Evolutionary conservation across 2,888 invertebrate genomes (phyloP).

Genomic region (Agonopterix arenella): DNA sequence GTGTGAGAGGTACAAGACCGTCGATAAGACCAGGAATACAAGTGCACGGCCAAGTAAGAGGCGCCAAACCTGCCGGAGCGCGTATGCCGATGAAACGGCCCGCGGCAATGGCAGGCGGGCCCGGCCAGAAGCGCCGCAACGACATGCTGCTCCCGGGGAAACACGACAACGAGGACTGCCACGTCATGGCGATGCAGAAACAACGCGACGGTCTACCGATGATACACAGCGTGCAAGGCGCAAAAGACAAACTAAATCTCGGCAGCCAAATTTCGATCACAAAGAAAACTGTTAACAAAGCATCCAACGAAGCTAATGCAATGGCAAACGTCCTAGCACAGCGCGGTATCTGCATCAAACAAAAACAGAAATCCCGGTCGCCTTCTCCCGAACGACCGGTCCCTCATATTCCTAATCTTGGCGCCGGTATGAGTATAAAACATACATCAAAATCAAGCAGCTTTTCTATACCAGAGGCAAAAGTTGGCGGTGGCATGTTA

Average conservation of each 20-base stretch:
- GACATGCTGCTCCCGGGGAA: slow-evolving; percentile 82
- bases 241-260: slow-evolving; percentile 78
- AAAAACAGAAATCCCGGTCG: slow-evolving; percentile 74
- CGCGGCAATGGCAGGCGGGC: slow-evolving; percentile 32
- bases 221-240: slow-evolving; percentile 85
- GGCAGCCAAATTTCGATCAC: slow-evolving; percentile 86
- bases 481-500: slow-evolving; percentile 55
- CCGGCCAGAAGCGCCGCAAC: slow-evolving; percentile 68
- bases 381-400: slow-evolving; percentile 61
- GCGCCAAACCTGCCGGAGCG: slow-evolving; percentile 35
- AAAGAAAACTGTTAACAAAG: slow-evolving; percentile 78
- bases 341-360: slow-evolving; percentile 86
- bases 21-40: slow-evolving; percentile 59
- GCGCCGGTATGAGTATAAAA: slow-evolving; percentile 72
- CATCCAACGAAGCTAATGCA: slow-evolving; percentile 85
- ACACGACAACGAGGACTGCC: slow-evolving; percentile 85
- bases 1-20: slow-evolving; percentile 46
- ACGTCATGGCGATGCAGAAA: slow-evolving; percentile 85
- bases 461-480: slow-evolving; percentile 62
- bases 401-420: slow-evolving; percentile 65
- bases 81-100: slow-evolving; percentile 65
- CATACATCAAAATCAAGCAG: slow-evolving; percentile 65
- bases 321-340: slow-evolving; percentile 87
- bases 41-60: slow-evolving; percentile 59
- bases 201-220: slow-evolving; percentile 83